phyloP scores from a whole-genome alignment of 2,113 vertebrate genomes.

The Sclerurus mexicanus region DNA sequence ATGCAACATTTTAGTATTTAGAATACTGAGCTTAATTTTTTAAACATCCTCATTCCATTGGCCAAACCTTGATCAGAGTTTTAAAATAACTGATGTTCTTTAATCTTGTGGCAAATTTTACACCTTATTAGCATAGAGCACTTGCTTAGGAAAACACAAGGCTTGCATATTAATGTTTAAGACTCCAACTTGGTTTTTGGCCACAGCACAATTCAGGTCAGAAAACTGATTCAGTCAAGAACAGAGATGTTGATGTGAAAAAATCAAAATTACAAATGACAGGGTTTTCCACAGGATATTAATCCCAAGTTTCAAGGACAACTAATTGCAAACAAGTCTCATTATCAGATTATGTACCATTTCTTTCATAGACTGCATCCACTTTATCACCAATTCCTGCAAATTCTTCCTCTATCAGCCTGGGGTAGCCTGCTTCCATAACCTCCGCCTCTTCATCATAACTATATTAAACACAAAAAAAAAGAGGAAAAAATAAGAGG shows the following conservation, averaged over 20 bases:
- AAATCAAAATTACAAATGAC: not conserved
- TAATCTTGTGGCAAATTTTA: not conserved
- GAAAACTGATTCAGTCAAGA: not conserved
- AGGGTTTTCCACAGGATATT: not conserved
- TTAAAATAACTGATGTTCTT: not conserved
- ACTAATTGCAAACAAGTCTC: not conserved
- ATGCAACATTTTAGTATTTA: not conserved
- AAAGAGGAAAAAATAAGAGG: not conserved
- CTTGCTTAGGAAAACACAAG: not conserved
- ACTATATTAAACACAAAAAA: constrained; percentile 64
- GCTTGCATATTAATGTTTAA: not conserved
- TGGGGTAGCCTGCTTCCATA: constrained; percentile 87
- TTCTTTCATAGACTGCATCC: constrained; percentile 85
- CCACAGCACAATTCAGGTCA: not conserved
- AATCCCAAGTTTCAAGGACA: not conserved
- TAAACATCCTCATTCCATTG: not conserved
- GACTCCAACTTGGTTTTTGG: not conserved
- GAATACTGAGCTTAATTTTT: not conserved
- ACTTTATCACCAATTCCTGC: constrained; percentile 88
- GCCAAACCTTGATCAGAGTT: not conserved
- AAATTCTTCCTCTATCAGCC: constrained; percentile 83
- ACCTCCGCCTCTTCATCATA: constrained; percentile 79
- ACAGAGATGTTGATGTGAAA: not conserved
- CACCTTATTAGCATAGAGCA: not conserved
- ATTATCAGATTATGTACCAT: constrained; percentile 73